phyloP scores from a whole-genome alignment of 2,797 vertebrate species.

The Thripadectes ignobilis region DNA sequence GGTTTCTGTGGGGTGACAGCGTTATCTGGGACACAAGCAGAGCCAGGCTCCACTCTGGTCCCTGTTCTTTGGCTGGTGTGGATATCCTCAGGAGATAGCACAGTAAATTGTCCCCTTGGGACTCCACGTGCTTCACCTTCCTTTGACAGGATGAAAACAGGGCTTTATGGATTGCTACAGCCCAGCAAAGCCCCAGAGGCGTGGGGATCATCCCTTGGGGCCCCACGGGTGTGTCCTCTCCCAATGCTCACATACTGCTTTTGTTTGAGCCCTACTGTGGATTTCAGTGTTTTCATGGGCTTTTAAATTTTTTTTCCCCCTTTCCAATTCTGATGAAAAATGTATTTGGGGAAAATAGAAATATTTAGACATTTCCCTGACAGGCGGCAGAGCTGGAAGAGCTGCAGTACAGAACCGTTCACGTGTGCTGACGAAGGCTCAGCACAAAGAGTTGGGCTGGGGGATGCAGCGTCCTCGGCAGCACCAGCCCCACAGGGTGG shows the following conservation, averaged over 20 bases:
- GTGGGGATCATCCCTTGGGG: rapidly evolving
- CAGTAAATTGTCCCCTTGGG: neutral
- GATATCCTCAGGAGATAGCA: neutral
- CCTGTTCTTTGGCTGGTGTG: neutral
- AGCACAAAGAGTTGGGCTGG: neutral
- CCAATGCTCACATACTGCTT: rapidly evolving
- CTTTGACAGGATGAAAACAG: rapidly evolving
- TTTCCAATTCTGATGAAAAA: neutral
- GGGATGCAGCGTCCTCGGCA: rapidly evolving
- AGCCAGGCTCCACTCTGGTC: neutral
- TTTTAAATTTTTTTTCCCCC: rapidly evolving
- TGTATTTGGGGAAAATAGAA: neutral
- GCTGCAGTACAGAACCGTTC: neutral
- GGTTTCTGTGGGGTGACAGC: conserved; percentile 11
- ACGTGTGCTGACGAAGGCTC: neutral
- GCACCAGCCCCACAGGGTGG: neutral
- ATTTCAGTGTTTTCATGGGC: neutral
- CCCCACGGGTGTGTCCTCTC: neutral
- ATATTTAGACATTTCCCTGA: neutral
- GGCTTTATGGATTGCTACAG: rapidly evolving
- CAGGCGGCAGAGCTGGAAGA: neutral
- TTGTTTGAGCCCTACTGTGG: neutral
- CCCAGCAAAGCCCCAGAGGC: neutral
- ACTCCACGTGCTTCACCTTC: neutral
- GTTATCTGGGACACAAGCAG: conserved; percentile 10